These are phyloP conservation scores for Adelphocoris suturalis DNA, from an alignment of 2,888 invertebrate genomes.

Conservation along the genomic window DNA sequence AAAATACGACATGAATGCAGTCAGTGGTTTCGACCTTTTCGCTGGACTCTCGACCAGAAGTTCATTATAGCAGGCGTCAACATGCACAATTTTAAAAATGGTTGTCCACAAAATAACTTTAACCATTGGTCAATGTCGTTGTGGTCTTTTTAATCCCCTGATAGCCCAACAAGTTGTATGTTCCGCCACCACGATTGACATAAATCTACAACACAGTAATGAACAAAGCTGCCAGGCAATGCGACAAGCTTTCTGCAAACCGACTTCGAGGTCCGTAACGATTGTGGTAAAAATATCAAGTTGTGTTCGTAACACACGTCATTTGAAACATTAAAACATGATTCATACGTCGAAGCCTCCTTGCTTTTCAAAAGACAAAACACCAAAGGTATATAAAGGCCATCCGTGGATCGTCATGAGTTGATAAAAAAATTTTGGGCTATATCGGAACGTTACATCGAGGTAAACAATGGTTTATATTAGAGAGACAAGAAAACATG, in stretches of 20 bases:
- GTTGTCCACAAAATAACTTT: conserved; percentile 24
- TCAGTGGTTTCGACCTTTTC: neutral
- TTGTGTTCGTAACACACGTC: conserved; percentile 20
- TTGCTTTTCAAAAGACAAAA: conserved; percentile 69
- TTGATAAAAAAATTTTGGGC: conserved; percentile 71
- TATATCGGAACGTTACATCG: conserved; percentile 72
- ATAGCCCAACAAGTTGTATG: conserved; percentile 64
- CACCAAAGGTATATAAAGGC: neutral
- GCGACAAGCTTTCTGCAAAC: conserved; percentile 22
- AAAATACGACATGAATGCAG: neutral
- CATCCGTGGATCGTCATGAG: conserved; percentile 68
- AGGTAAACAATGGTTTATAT: conserved; percentile 55
- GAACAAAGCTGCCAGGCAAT: conserved; percentile 6
- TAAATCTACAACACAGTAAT: conserved; percentile 68
- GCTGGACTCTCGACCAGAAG: neutral
- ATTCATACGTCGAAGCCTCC: conserved; percentile 25
- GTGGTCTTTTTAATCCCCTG: conserved; percentile 62
- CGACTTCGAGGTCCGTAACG: conserved; percentile 16
- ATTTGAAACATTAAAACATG: conserved; percentile 41
- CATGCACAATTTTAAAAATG: conserved; percentile 4
- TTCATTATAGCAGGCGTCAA: conserved; percentile 1
- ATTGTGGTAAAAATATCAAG: conserved; percentile 17
- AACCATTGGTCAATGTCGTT: conserved; percentile 21
- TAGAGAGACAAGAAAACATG: conserved; percentile 67
- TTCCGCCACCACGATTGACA: conserved; percentile 70